Evolutionary conservation across 2,888 invertebrate genomes (phyloP).

Genomic region (Rhamphomyia laevipes): DNA sequence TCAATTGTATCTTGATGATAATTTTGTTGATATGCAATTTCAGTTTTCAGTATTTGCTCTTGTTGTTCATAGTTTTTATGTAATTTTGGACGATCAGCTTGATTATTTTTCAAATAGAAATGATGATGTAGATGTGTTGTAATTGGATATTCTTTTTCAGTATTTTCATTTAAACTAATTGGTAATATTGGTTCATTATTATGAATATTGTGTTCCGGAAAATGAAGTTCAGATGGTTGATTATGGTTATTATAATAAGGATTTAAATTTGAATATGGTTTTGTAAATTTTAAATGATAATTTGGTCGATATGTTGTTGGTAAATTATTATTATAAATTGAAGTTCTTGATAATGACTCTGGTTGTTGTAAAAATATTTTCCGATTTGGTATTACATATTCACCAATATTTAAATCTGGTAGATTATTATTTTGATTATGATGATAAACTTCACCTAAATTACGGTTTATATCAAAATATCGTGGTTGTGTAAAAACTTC

Average conservation of each 20-base stretch:
- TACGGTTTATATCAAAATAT: conserved; percentile 3
- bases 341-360: background rate
- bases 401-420: conserved; percentile 29
- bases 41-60: background rate
- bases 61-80: background rate
- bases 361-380: background rate
- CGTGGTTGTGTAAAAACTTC: conserved; percentile 15
- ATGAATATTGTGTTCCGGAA: conserved; percentile 5
- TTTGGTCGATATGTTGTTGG: conserved; percentile 32
- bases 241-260: conserved; percentile 4
- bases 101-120: conserved; percentile 23
- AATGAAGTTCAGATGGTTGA: conserved; percentile 4
- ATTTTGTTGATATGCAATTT: background rate
- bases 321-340: background rate
- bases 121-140: conserved; percentile 38
- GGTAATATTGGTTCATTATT: conserved; percentile 1
- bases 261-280: conserved; percentile 14
- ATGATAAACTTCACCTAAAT: background rate
- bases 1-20: conserved; percentile 22
- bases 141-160: conserved; percentile 12
- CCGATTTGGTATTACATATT: conserved; percentile 23
- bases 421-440: background rate
- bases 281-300: conserved; percentile 23
- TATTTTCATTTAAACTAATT: background rate
- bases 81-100: background rate